Evolutionary conservation across 1,140 invertebrate species (phyloP).

Genomic region (Lepidurus packardi): DNA sequence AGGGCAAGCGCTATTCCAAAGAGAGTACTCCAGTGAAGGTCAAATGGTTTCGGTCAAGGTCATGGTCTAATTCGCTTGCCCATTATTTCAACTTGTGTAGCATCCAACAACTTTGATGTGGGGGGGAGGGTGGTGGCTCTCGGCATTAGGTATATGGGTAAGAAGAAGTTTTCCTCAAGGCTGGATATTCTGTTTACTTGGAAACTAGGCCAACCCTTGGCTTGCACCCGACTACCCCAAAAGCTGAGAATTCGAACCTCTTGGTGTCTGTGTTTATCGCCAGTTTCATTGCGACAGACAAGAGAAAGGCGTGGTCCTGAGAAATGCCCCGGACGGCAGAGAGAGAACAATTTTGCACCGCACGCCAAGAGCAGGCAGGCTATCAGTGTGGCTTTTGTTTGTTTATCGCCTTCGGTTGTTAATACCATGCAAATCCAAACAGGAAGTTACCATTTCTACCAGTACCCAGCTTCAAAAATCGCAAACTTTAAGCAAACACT

Average conservation of each 20-base stretch:
- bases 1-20: too few species aligned
- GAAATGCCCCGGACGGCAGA: neutral
- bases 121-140: too few species aligned
- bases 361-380: neutral
- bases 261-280: neutral
- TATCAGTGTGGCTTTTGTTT: neutral
- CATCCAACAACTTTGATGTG: too few species aligned
- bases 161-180: neutral
- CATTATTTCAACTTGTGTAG: too few species aligned
- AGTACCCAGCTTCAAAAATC: too few species aligned
- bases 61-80: too few species aligned
- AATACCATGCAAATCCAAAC: slow-evolving; percentile 11
- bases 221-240: neutral
- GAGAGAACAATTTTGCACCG: neutral
- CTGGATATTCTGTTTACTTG: neutral
- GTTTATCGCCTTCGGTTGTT: slow-evolving; percentile 19
- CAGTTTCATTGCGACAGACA: slow-evolving; percentile 18
- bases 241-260: slow-evolving; percentile 7
- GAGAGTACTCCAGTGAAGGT: too few species aligned
- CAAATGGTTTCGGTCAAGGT: too few species aligned
- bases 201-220: slow-evolving; percentile 9
- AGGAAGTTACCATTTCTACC: neutral
- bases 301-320: slow-evolving; percentile 4
- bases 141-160: too few species aligned
- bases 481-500: too few species aligned